These are phyloP conservation scores for Macrotus californicus DNA, from an alignment of 2,113 vertebrate genomes.

Conservation along the genomic window DNA sequence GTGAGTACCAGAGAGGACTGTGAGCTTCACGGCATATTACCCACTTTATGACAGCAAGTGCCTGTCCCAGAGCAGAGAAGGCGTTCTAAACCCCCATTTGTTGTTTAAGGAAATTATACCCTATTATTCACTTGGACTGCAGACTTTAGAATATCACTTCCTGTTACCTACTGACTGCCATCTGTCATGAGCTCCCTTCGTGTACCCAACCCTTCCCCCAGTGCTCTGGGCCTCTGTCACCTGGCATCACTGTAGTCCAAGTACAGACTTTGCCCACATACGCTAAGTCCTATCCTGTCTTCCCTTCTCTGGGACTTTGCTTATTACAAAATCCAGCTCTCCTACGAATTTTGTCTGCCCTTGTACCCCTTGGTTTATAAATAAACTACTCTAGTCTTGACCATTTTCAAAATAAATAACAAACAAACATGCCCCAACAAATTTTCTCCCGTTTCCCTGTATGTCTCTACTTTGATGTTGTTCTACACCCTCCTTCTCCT, in stretches of 20 bases:
- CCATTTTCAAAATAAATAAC: slow-evolving; percentile 13
- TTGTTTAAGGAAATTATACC: slow-evolving; percentile 6
- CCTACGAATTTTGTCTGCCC: background rate
- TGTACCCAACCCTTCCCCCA: background rate
- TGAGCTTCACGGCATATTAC: background rate
- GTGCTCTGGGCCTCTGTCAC: background rate
- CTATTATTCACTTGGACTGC: background rate
- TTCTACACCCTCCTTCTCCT: background rate
- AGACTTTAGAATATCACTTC: background rate
- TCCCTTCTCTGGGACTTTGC: background rate
- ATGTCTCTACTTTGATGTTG: background rate
- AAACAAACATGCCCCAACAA: background rate
- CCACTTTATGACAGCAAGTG: background rate
- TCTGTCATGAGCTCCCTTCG: background rate
- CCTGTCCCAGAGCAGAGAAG: background rate
- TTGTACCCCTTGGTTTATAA: background rate
- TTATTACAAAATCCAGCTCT: slow-evolving; percentile 13
- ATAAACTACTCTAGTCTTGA: background rate
- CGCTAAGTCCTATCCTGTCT: background rate
- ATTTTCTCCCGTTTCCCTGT: background rate
- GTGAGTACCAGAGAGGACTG: background rate
- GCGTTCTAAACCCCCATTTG: background rate
- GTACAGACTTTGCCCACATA: background rate
- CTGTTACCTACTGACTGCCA: background rate
- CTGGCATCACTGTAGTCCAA: background rate